These are phyloP conservation scores for Magallana angulata DNA, from an alignment of 1,140 invertebrate species.

Conservation along the genomic window DNA sequence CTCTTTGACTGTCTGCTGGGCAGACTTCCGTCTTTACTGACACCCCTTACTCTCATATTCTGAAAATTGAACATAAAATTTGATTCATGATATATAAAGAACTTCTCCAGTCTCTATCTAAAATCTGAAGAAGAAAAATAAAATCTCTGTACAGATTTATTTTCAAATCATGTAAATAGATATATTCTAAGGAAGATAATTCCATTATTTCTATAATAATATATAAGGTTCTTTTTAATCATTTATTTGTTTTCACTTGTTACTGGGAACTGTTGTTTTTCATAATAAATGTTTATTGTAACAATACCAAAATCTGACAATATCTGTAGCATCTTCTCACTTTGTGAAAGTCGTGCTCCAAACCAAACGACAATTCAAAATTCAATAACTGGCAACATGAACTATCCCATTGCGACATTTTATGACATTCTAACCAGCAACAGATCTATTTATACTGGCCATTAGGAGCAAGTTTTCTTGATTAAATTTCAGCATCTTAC, in stretches of 20 bases:
- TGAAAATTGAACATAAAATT: not conserved
- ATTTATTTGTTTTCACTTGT: too few relatives aligned
- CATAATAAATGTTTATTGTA: slow-evolving; percentile 21
- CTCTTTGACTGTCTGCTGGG: too few relatives aligned
- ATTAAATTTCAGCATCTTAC: slow-evolving; percentile 33
- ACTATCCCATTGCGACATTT: slow-evolving; percentile 23
- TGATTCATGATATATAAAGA: not conserved
- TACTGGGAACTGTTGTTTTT: not conserved
- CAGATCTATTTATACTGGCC: slow-evolving; percentile 3
- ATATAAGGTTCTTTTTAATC: too few relatives aligned
- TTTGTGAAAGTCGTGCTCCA: not conserved
- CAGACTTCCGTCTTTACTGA: not conserved
- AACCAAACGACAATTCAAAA: slow-evolving; percentile 23
- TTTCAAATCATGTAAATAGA: too few relatives aligned
- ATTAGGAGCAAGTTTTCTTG: not conserved
- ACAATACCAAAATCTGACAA: slow-evolving; percentile 7
- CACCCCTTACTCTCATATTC: not conserved
- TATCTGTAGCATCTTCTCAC: not conserved
- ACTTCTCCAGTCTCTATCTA: not conserved
- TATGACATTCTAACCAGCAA: slow-evolving; percentile 1
- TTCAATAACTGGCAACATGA: slow-evolving; percentile 20
- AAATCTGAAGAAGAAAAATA: not conserved
- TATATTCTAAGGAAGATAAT: too few relatives aligned
- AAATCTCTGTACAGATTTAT: not conserved
- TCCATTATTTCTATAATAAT: too few relatives aligned